phyloP scores from a whole-genome alignment of 1,140 invertebrate genomes.

The Episyrphus balteatus region DNA sequence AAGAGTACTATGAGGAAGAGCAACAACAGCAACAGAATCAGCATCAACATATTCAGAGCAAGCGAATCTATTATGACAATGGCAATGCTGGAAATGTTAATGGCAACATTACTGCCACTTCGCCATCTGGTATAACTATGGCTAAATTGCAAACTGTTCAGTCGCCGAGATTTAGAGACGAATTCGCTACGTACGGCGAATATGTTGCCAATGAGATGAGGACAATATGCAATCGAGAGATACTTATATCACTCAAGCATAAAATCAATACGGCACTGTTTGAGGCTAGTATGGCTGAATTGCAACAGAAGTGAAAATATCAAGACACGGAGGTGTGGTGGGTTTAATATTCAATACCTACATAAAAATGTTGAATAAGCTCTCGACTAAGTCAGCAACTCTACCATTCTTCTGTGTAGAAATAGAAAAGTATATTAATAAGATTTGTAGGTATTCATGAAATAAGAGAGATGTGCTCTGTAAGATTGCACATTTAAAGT shows the following conservation, averaged over 20 bases:
- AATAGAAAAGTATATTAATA: no score
- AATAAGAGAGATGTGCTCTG: no score
- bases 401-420: no score
- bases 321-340: neutral
- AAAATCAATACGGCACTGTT: constrained; percentile 36
- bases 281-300: constrained; percentile 32
- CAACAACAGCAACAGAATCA: constrained; percentile 4
- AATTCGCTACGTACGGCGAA: constrained; percentile 29
- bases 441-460: no score
- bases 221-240: constrained; percentile 23
- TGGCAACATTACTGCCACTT: no score
- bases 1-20: constrained; percentile 21
- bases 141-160: no score
- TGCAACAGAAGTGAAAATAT: constrained; percentile 22
- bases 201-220: constrained; percentile 35
- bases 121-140: no score
- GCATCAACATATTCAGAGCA: neutral
- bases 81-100: no score
- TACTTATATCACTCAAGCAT: constrained; percentile 29
- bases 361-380: no score
- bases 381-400: no score
- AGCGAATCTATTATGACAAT: no score
- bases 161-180: constrained; percentile 8
- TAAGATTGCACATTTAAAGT: no score
- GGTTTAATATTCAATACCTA: neutral